These are phyloP conservation scores for Trachythela sp. DNA, from an alignment of 64 coral and sea anemone genomes.

Conservation along the genomic window DNA sequence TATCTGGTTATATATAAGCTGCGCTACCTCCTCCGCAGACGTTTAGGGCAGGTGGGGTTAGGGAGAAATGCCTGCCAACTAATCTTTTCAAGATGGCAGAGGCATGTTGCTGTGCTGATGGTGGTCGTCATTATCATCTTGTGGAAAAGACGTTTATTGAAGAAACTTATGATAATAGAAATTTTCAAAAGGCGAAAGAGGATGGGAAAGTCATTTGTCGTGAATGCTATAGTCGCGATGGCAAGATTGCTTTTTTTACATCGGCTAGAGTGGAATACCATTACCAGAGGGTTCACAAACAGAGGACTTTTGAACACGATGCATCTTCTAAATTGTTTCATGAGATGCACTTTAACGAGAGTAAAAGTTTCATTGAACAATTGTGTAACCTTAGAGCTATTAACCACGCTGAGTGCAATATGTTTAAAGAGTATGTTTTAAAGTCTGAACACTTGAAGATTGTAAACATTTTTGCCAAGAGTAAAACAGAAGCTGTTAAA, in stretches of 20 bases:
- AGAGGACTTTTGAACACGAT: background rate
- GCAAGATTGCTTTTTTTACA: background rate
- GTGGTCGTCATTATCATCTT: background rate
- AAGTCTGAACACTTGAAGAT: background rate
- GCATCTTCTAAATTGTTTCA: background rate
- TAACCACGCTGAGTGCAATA: background rate
- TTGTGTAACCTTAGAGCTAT: background rate
- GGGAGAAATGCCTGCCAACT: slow-evolving; percentile 9
- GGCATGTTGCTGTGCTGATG: background rate
- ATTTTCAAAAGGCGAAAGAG: slow-evolving; percentile 3
- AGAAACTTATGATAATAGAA: background rate
- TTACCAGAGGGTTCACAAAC: background rate
- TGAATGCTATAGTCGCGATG: background rate
- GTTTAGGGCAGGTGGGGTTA: background rate
- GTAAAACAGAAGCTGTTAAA: slow-evolving; percentile 5
- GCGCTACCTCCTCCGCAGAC: too few species aligned
- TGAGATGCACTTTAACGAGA: background rate
- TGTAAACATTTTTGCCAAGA: background rate
- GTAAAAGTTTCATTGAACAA: background rate
- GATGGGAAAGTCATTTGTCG: background rate
- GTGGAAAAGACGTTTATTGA: background rate
- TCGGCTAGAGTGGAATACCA: slow-evolving; percentile 7
- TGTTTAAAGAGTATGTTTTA: background rate
- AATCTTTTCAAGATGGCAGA: slow-evolving; percentile 14
- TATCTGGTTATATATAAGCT: too few species aligned